Evolutionary conservation across 2,113 vertebrate genomes (phyloP).

Genomic region (Myotis yumanensis): DNA sequence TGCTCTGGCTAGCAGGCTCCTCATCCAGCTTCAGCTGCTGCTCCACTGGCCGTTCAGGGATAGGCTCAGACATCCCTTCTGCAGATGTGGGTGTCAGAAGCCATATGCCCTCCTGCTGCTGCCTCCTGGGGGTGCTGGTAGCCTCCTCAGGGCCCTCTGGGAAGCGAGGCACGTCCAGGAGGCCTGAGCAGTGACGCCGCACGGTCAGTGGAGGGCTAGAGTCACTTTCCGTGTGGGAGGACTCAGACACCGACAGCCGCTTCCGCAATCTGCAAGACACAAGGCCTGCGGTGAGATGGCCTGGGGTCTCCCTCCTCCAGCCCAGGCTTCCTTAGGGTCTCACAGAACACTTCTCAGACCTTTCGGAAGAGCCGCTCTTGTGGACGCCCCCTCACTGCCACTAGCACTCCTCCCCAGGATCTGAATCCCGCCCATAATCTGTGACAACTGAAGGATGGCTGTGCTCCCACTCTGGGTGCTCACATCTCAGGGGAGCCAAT

Average conservation of each 20-base stretch:
- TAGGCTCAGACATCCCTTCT: constrained; percentile 88
- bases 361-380: not conserved
- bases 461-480: constrained; percentile 55
- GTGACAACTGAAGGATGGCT: not conserved
- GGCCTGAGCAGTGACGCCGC: constrained; percentile 92
- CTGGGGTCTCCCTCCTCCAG: not conserved
- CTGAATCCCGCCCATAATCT: not conserved
- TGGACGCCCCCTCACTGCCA: not conserved
- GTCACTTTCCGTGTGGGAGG: constrained; percentile 98
- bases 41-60: constrained; percentile 89
- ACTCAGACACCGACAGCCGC: constrained; percentile 95
- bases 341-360: not conserved
- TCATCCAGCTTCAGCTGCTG: constrained; percentile 89
- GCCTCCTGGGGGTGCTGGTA: constrained; percentile 77
- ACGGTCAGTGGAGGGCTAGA: constrained; percentile 95
- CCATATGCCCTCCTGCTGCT: constrained; percentile 81
- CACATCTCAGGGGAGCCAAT: constrained; percentile 98
- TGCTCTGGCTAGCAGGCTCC: constrained; percentile 75
- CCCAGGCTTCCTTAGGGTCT: not conserved
- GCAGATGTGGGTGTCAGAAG: constrained; percentile 74
- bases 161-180: constrained; percentile 93
- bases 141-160: constrained; percentile 92
- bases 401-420: not conserved
- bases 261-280: constrained; percentile 89
- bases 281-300: not conserved